Conservation (phyloP, 2,888 invertebrate genomes). For the Cyaniris semiargus region DNA sequence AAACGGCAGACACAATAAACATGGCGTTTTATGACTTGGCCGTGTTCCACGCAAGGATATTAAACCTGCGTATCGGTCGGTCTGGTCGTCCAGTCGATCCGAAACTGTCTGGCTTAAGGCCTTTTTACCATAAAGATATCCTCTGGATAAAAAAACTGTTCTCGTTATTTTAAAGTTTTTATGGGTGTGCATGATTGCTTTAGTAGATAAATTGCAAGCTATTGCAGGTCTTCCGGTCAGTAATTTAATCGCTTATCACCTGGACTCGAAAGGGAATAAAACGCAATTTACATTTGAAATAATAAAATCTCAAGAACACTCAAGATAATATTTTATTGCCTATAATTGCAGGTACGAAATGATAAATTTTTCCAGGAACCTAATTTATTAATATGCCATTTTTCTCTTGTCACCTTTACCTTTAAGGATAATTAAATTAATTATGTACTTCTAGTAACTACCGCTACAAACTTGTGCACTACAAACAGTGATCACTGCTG, state of each 20-base stretch:
- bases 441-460: not conserved
- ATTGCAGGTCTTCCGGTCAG: not conserved
- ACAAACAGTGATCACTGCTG: not conserved
- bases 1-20: conserved; percentile 73
- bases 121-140: conserved; percentile 17
- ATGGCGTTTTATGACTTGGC: conserved; percentile 79
- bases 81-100: conserved; percentile 50
- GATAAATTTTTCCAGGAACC: not conserved
- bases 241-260: not conserved
- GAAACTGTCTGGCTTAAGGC: conserved; percentile 16
- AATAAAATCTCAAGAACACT: not conserved
- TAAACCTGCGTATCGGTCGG: conserved; percentile 70
- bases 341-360: not conserved
- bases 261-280: not conserved
- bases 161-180: not conserved
- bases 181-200: not conserved
- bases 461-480: not conserved
- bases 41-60: conserved; percentile 74
- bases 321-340: not conserved
- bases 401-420: not conserved
- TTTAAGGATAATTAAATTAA: not conserved
- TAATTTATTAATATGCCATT: not conserved
- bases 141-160: not conserved
- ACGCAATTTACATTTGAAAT: not conserved
- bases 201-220: not conserved